Evolutionary conservation across 1,140 invertebrate species (phyloP), one percentile per base, ranked within the genome.

Genomic region (Drosophila sp.): DNA sequence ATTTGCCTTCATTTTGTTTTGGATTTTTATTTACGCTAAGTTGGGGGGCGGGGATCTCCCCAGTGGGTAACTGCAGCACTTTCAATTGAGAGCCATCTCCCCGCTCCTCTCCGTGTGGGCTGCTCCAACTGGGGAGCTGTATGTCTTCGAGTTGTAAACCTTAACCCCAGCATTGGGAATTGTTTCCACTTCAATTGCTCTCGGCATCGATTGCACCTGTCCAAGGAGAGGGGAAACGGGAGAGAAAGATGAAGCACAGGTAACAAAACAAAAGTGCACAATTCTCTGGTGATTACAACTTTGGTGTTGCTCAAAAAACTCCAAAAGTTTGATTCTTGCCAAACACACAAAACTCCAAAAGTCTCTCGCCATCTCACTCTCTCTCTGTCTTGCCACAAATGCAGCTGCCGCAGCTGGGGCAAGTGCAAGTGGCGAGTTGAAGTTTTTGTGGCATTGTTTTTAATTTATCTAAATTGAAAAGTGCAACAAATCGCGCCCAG

Each of bases 401-500:
- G 62, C 44, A 32, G 61, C 41, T 23, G n/a, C 41, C 30, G n/a
- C 62, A 47, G 30, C 62, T 30, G 47, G 17, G 17, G 17, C 17
- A 23, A 54, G 38, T 23, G 50, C 55, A 33, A 44, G 60, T 50
- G 61, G 76, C 76, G 47, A 55, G 66, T 44, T 57, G 66, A 73
- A 84, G 54, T 85, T 85, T 70, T 64, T 83, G 83, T 82, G 84
- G 83, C 76, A 87, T 83, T 83, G 83, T 89, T 87, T 87, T 89
- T 87, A 87, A 87, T 87, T 87, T 89, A 87, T 87, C 83, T 87
- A 83, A 87, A 87, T 87, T 87, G 83, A 87, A 87, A 87, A 87
- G 80, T 84, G 85, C 85, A 89, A 89, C 84, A 89, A 89, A 89
- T 89, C 85, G 85, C 80, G 76, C 62, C 72, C 65, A 73, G 11